Base-by-base conservation (phyloP, 2,888 invertebrate genomes). In the Orthosia gracilis region DNA sequence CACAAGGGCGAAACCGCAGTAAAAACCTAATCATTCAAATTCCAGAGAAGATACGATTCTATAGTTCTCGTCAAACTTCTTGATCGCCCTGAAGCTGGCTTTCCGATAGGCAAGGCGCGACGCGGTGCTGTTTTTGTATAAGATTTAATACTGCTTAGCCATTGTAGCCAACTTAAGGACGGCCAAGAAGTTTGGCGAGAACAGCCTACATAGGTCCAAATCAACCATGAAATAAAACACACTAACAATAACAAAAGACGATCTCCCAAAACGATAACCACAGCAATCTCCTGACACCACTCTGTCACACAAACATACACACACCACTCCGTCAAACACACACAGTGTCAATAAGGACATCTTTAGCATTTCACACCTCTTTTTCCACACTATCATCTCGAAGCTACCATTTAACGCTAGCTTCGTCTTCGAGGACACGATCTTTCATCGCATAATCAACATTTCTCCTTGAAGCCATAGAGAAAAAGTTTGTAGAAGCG, bases 371-470 rank as follows among this genome's bases (percentile, higher is more conserved):
- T 73, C 73, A 55, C 49, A 55, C 55, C 45, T 61, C 59, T 31
- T 61, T 26, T 4, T 21, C 13, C 12, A 26, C 47, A 57, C 73
- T 80, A 63, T 67, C 23, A 55, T 26, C 58, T 58, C 58, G 4
- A 55, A 58, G 13, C 13, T 78, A 50, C 52, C 40, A 81, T 78
- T 78, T 81, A 52, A 52, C 69, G 69, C 59, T 31, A 75, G 64
- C 69, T 75, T 31, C 64, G 50, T 61, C 64, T 75, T 55, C 50
- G 59, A 57, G 65, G 31, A 71, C 77, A 57, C 63, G 71, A 72
- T 78, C 68, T 61, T 82, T 80, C 80, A 82, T 82, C 78, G 58
- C 62, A 82, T 78, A 82, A 80, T 80, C 80, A 80, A 80, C 80
- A 82, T 80, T 78, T 78, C 68, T 54, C 68, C 26, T 26, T 40